Evolutionary conservation across 2,888 invertebrate species (phyloP).

Genomic region (Tromatobia lineatoria): DNA sequence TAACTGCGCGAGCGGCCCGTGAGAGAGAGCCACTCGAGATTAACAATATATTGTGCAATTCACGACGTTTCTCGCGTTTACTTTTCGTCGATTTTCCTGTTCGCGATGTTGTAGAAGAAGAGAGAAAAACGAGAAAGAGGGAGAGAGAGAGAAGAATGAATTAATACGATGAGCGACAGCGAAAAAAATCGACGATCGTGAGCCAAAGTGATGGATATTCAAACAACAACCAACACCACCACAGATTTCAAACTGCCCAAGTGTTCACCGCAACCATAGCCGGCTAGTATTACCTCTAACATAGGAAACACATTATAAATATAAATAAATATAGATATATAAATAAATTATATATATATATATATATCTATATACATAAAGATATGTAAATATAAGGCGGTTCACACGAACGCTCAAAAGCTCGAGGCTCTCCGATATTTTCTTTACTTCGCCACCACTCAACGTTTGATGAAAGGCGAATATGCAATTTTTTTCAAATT

Average conservation of each 20-base stretch:
- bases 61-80: slow-evolving; percentile 12
- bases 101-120: slow-evolving; percentile 6
- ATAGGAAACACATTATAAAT: slow-evolving; percentile 70
- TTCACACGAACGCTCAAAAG: no score
- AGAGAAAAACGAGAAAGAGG: no score
- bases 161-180: slow-evolving; percentile 2
- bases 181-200: slow-evolving; percentile 22
- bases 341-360: slow-evolving; percentile 42
- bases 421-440: no score
- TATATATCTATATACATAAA: slow-evolving; percentile 41
- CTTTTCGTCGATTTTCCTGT: slow-evolving; percentile 1
- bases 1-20: slow-evolving; percentile 40
- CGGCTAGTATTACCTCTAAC: slow-evolving; percentile 79
- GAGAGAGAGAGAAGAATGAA: not conserved
- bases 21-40: slow-evolving; percentile 14
- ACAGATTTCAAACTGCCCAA: slow-evolving; percentile 83
- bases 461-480: no score
- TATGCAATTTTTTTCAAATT: no score
- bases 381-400: no score
- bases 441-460: no score
- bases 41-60: slow-evolving; percentile 59
- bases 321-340: slow-evolving; percentile 42
- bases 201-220: slow-evolving; percentile 58
- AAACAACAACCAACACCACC: slow-evolving; percentile 40
- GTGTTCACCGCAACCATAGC: slow-evolving; percentile 82